Base-by-base conservation (phyloP, 2,113 vertebrate species). In the Cettia cetti region DNA sequence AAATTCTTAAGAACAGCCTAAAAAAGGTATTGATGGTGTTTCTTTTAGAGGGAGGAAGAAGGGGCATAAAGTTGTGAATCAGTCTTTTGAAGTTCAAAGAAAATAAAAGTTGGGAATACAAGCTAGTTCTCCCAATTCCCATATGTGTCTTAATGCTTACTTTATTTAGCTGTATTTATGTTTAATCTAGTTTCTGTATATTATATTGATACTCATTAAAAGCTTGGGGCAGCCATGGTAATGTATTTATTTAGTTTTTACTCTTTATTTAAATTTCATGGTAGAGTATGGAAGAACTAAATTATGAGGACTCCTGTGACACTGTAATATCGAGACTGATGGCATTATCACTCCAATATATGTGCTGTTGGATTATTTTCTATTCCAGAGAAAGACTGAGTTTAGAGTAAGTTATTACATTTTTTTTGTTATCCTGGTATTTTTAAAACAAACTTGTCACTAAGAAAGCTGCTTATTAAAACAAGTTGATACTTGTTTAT, bases 331-430 rank as follows among this genome's bases (percentile, higher is more conserved):
- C 97, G 16, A 98, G 98, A 95, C 92, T 99, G 84, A 97, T 97
- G 24, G 98, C 98, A 37, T 96, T 99, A 78, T 99, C 99, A 4
- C 97, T 99, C 78, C 99, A 99, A 75, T 99, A 99, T 82, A 98
- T 63, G 13, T 95, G 95, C 96, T 99, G 99, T 81, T 99, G 99
- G 99, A 80, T 99, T 84, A 92, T 99, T 85, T 98, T 99, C 56
- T 98, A 98, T 95, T 98, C 97, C 61, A 97, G 97, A 66, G 96
- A 97, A 92, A 96, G 85, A 81, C 61, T 90, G 90, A 98, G 86
- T 97, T 98, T 92, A 94, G 95, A 96, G 98, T 98, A 97, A 95
- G 97, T 98, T 74, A 91, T 27, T 17, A 42, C 74, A 61, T 76
- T 71, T 3, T 3, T 90, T 94, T 31, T 54, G 47, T 81, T 96